These are phyloP conservation scores for Cariama cristata DNA, from an alignment of 2,113 vertebrate genomes.

Conservation along the genomic window DNA sequence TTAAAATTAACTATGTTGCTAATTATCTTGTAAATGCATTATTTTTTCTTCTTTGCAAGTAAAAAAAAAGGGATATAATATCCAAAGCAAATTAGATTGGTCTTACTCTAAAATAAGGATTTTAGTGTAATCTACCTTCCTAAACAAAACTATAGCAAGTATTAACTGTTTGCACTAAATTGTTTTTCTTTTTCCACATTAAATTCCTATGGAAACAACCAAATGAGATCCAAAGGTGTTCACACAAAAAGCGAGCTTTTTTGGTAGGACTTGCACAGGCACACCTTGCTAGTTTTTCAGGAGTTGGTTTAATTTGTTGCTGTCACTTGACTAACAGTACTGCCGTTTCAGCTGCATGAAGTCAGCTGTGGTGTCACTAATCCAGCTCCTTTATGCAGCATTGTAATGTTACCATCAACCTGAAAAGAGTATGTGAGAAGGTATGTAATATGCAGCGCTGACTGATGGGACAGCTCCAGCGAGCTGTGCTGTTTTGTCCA, in stretches of 20 bases:
- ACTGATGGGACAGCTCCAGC: not conserved
- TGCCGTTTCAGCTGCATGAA: not conserved
- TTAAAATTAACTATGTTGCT: not conserved
- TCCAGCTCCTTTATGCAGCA: not conserved
- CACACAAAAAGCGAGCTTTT: not conserved
- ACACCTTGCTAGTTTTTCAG: not conserved
- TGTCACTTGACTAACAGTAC: not conserved
- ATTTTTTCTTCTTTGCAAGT: not conserved
- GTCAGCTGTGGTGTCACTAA: not conserved
- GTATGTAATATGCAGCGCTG: not conserved
- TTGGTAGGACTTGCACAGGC: not conserved
- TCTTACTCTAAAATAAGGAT: not conserved
- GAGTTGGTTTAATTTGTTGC: not conserved
- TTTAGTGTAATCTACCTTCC: not conserved
- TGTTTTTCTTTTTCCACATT: not conserved
- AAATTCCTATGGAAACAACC: not conserved
- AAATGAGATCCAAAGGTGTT: not conserved
- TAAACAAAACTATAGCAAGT: not conserved
- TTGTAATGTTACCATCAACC: not conserved
- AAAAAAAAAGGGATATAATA: not conserved
- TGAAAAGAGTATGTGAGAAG: not conserved
- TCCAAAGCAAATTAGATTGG: not conserved
- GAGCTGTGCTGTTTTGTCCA: not conserved
- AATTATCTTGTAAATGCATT: not conserved
- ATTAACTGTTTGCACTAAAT: not conserved